Conservation (phyloP, 2,113 vertebrate species). For the Callocephalon fimbriatum region DNA sequence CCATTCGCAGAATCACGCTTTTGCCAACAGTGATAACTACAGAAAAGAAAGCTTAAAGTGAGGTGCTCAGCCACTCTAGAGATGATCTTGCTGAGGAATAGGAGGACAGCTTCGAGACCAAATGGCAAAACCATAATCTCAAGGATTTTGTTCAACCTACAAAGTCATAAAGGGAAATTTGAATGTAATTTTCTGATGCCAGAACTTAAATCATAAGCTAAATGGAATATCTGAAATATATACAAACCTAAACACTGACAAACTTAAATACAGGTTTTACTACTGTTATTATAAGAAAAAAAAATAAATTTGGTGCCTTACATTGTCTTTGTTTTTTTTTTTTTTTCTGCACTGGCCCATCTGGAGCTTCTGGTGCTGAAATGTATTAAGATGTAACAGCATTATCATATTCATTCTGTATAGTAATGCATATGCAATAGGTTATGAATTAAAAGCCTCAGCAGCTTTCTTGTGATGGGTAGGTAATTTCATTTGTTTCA, state of each 20-base stretch:
- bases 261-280: neutral
- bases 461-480: neutral
- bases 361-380: neutral
- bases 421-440: neutral
- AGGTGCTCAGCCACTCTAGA: neutral
- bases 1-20: neutral
- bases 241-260: neutral
- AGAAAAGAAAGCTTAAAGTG: neutral
- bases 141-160: neutral
- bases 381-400: neutral
- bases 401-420: neutral
- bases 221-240: neutral
- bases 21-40: neutral
- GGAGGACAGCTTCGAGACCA: neutral
- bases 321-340: neutral
- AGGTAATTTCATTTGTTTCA: constrained; percentile 1
- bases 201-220: neutral
- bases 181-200: neutral
- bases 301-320: neutral
- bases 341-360: neutral
- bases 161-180: neutral
- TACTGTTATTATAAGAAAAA: neutral
- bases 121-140: neutral
- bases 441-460: neutral
- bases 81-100: neutral